phyloP scores from a whole-genome alignment of 2,797 vertebrate genomes.

The Nyctibius grandis region DNA sequence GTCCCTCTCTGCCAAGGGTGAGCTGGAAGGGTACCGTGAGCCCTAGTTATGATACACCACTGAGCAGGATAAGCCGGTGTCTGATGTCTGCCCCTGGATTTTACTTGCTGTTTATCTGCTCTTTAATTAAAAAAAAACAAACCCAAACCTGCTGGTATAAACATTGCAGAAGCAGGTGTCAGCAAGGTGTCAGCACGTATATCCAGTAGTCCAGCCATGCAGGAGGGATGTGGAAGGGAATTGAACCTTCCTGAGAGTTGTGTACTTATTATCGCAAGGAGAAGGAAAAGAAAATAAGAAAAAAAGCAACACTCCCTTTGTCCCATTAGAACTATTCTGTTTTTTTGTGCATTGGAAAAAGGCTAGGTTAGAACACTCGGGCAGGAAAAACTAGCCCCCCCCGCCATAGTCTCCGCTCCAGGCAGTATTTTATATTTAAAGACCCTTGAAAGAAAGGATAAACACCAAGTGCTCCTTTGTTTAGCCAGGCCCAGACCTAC shows the following conservation, averaged over 20 bases:
- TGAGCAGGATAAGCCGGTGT: neutral
- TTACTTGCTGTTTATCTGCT: neutral
- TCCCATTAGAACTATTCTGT: neutral
- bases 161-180: neutral
- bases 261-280: neutral
- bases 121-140: neutral
- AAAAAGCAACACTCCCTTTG: neutral
- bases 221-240: neutral
- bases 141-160: neutral
- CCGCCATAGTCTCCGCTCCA: neutral
- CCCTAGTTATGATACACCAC: neutral
- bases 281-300: neutral
- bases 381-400: neutral
- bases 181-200: neutral
- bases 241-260: neutral
- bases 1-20: neutral
- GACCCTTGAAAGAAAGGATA: neutral
- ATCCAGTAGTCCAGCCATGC: neutral
- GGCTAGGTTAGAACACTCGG: neutral
- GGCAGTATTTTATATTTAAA: neutral
- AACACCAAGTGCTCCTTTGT: neutral
- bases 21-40: neutral
- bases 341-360: neutral
- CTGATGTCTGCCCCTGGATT: neutral
- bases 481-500: neutral